These are phyloP conservation scores for Macropis europaea DNA, from an alignment of 2,888 invertebrate genomes.

Conservation along the genomic window DNA sequence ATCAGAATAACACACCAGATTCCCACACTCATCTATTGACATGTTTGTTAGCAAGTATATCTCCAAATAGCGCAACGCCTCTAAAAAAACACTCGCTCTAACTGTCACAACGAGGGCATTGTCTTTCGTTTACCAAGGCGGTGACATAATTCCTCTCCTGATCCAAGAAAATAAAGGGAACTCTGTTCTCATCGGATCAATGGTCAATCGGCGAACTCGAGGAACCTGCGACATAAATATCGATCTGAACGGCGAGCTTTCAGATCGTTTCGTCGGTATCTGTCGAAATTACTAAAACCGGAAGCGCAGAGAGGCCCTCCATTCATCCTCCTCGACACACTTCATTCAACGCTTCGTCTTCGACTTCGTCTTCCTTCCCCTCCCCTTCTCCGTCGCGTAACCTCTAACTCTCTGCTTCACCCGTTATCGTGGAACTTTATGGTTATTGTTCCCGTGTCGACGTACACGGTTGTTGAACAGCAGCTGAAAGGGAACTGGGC, in stretches of 20 bases:
- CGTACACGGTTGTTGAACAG: slow-evolving; percentile 60
- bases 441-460: slow-evolving; percentile 59
- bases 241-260: slow-evolving; percentile 58
- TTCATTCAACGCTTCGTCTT: slow-evolving; percentile 41
- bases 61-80: no score
- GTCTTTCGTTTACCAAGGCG: slow-evolving; percentile 10
- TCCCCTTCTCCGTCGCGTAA: slow-evolving; percentile 7
- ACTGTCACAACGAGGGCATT: slow-evolving; percentile 21
- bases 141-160: slow-evolving; percentile 40
- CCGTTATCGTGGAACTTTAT: slow-evolving; percentile 60
- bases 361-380: background rate
- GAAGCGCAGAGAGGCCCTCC: slow-evolving; percentile 49
- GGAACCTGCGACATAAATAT: slow-evolving; percentile 55
- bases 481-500: slow-evolving; percentile 50
- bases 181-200: slow-evolving; percentile 46
- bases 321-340: slow-evolving; percentile 39
- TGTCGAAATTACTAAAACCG: slow-evolving; percentile 66
- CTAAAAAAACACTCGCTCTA: background rate
- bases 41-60: no score
- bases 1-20: slow-evolving; percentile 10
- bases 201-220: slow-evolving; percentile 37
- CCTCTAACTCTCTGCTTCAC: slow-evolving; percentile 6
- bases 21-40: no score
- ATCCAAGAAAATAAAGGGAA: slow-evolving; percentile 26
- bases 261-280: slow-evolving; percentile 27